Base-by-base conservation (phyloP, 2,113 vertebrate genomes). In the Lycaon pictus region DNA sequence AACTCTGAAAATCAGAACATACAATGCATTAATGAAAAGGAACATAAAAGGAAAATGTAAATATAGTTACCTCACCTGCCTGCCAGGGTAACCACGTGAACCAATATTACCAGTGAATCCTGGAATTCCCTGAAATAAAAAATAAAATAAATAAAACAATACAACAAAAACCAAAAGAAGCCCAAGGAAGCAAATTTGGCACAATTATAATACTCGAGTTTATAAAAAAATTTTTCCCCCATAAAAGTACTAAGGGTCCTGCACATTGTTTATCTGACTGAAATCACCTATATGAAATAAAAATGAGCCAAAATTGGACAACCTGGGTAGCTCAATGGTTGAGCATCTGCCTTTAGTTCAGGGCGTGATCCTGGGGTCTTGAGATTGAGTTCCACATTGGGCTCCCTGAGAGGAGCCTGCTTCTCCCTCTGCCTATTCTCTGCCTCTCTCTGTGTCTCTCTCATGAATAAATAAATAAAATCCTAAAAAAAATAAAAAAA, bases 21-120 rank as follows among this genome's bases (percentile, higher is more conserved):
- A 72, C 11, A 87, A 65, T 16, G 8, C 10, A 10, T 83, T 90
- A 85, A 69, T 56, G 5, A 95, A 88, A 53, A 86, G 11, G 22
- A 71, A 79, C 37, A 56, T 19, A 25, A 90, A 95, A 87, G 60
- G 1, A 67, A 98, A 98, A 97, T 96, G 48, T 93, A 97, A 98
- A 98, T 97, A 98, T 98, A 99, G 99, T 99, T 99, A 99, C 99
- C 99, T 99, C 99, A 99, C 99, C 99, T 99, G 99, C 99, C 99
- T 99, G 99, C 99, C 99, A 99, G 99, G 99, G 99, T 99, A 99
- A 99, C 99, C 99, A 98, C 98, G 98, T 93, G 99, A 98, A 80
- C 99, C 99, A 62, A 96, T 88, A 96, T 98, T 98, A 97, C 99
- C 99, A 97, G 98, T 96, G 95, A 98, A 95, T 98, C 99, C 99